These are phyloP conservation scores for Cristatella mucedo DNA, from an alignment of 2,888 invertebrate species.

Conservation along the genomic window DNA sequence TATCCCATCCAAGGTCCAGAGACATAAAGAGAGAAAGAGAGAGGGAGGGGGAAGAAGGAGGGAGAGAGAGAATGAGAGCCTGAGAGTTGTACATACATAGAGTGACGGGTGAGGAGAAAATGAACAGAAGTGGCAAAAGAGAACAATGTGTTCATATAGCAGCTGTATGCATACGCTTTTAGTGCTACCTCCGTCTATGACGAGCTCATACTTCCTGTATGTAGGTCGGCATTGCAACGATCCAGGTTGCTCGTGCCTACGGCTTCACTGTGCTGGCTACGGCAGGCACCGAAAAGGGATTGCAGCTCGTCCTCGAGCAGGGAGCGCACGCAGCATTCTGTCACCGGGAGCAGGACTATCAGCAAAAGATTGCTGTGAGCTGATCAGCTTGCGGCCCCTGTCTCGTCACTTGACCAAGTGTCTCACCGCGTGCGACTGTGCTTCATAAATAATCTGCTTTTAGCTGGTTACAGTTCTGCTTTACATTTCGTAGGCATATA, in stretches of 20 bases:
- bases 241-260: constrained; percentile 39
- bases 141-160: no score
- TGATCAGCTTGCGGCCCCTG: no score
- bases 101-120: constrained; percentile 4
- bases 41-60: constrained; percentile 8
- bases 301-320: constrained; percentile 34
- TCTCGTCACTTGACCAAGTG: no score
- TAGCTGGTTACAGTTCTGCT: no score
- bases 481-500: constrained; percentile 30
- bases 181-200: no score
- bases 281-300: constrained; percentile 41
- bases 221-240: no score
- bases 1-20: no score
- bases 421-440: no score
- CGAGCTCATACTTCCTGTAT: no score
- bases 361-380: constrained; percentile 37
- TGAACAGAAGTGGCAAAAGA: no score
- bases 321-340: constrained; percentile 43
- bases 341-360: constrained; percentile 40
- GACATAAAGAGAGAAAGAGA: constrained; percentile 7
- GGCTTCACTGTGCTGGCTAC: constrained; percentile 42
- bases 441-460: no score
- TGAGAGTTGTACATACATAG: constrained; percentile 3
- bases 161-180: no score
- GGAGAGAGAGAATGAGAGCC: constrained; percentile 10